Evolutionary conservation across 2,113 vertebrate species (phyloP).

Genomic region (Actinemys pallida): DNA sequence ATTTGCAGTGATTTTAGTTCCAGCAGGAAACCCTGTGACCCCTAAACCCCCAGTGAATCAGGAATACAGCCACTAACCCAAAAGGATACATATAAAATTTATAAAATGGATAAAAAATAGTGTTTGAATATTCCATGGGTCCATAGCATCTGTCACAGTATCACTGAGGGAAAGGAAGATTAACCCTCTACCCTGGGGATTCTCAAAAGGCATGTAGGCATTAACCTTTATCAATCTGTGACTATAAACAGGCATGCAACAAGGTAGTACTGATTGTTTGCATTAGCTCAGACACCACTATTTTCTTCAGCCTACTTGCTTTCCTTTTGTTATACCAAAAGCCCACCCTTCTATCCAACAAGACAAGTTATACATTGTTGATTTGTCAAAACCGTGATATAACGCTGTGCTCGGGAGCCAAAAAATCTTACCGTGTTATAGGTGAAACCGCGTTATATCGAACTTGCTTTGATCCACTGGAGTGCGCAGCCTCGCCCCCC

Average conservation of each 20-base stretch:
- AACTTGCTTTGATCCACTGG: no score
- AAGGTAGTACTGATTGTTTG: slow-evolving; percentile 50
- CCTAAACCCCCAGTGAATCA: no score
- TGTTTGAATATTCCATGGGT: no score
- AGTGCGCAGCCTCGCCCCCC: no score
- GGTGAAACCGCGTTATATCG: no score
- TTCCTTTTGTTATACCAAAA: background rate
- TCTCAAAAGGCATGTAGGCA: slow-evolving; percentile 27
- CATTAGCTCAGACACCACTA: slow-evolving; percentile 47
- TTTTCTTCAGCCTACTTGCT: slow-evolving; percentile 22
- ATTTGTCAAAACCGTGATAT: background rate
- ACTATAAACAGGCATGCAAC: slow-evolving; percentile 33
- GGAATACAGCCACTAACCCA: no score
- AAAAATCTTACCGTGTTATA: no score
- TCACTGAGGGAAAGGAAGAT: slow-evolving; percentile 40
- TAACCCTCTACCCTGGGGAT: slow-evolving; percentile 5
- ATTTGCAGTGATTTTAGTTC: no score
- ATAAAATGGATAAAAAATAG: no score
- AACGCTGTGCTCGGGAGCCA: no score
- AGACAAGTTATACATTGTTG: background rate
- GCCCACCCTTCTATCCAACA: background rate
- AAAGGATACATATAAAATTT: no score
- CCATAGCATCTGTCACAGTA: background rate
- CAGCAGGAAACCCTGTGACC: no score
- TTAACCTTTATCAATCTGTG: slow-evolving; percentile 53